phyloP scores from a whole-genome alignment of 2,113 vertebrate genomes.

The Macaca mulatta region DNA sequence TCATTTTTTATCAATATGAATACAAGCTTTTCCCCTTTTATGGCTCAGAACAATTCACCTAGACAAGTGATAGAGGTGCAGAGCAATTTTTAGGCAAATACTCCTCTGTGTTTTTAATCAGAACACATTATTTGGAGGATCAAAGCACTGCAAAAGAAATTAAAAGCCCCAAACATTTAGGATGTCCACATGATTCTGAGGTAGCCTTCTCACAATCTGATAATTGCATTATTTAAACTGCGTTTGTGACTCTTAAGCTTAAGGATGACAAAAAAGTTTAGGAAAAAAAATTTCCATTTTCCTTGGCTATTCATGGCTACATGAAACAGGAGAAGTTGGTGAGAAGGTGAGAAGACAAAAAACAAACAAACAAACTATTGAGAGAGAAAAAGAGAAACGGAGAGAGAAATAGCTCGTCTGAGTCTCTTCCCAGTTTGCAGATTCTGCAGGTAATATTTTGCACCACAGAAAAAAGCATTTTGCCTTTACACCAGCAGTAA shows the following conservation, averaged over 20 bases:
- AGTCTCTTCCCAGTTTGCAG: constrained; percentile 6
- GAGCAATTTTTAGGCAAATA: not conserved
- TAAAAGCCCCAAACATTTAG: not conserved
- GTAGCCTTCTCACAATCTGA: not conserved
- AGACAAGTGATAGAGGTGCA: not conserved
- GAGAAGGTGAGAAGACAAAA: not conserved
- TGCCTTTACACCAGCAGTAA: constrained; percentile 34
- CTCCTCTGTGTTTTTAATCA: not conserved
- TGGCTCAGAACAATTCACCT: not conserved
- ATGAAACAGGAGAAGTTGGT: not conserved
- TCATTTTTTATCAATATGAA: not conserved
- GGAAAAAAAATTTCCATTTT: not conserved
- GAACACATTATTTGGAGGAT: not conserved
- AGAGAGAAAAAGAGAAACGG: not conserved
- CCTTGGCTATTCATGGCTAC: not conserved
- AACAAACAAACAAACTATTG: too few relatives aligned
- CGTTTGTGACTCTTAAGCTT: not conserved
- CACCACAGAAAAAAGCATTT: constrained; percentile 12
- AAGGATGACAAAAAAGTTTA: not conserved
- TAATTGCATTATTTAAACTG: not conserved
- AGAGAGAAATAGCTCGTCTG: not conserved
- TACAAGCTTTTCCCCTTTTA: not conserved
- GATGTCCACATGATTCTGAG: not conserved
- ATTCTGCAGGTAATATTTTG: not conserved
- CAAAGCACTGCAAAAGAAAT: not conserved